Percentiles rank a stretch among this genome's conserved stretches.
Evolutionary conservation across 2,888 invertebrate species (phyloP).

Genomic region (Lordiphosa andalusiaca): DNA sequence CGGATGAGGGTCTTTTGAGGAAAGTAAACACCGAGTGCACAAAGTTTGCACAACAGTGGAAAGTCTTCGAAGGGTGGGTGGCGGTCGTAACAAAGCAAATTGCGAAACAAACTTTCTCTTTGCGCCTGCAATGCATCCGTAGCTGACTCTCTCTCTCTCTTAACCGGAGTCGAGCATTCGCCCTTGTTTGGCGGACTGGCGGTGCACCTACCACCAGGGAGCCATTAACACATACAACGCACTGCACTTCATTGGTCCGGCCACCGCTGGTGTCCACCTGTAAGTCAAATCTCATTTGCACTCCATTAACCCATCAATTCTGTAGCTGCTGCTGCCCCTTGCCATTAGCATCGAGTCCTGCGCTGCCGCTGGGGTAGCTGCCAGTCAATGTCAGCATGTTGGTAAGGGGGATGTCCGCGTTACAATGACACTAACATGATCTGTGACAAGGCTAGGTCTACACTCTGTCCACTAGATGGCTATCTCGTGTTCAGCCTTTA

Average conservation of each 20-base stretch:
- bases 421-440: slow-evolving; percentile 91
- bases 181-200: slow-evolving; percentile 83
- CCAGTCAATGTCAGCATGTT: slow-evolving; percentile 90
- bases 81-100: slow-evolving; percentile 51
- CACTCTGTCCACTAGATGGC: too few species aligned
- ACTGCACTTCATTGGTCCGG: slow-evolving; percentile 89
- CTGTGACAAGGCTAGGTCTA: slow-evolving; percentile 86
- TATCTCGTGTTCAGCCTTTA: too few species aligned
- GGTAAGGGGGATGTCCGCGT: slow-evolving; percentile 86
- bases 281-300: slow-evolving; percentile 80
- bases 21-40: slow-evolving; percentile 56
- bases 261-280: slow-evolving; percentile 88
- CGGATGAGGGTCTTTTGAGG: slow-evolving; percentile 30
- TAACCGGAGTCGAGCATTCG: slow-evolving; percentile 11
- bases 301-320: slow-evolving; percentile 58
- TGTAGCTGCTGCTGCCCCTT: slow-evolving; percentile 79
- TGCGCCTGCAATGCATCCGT: slow-evolving; percentile 48
- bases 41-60: slow-evolving; percentile 52
- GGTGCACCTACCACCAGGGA: slow-evolving; percentile 90
- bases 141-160: background rate
- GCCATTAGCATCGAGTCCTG: slow-evolving; percentile 80
- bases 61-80: background rate
- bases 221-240: slow-evolving; percentile 90
- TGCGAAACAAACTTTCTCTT: slow-evolving; percentile 58
- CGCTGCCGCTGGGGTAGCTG: slow-evolving; percentile 83